These are phyloP conservation scores for Falcunculus frontatus DNA, from an alignment of 2,113 vertebrate species.

Conservation along the genomic window DNA sequence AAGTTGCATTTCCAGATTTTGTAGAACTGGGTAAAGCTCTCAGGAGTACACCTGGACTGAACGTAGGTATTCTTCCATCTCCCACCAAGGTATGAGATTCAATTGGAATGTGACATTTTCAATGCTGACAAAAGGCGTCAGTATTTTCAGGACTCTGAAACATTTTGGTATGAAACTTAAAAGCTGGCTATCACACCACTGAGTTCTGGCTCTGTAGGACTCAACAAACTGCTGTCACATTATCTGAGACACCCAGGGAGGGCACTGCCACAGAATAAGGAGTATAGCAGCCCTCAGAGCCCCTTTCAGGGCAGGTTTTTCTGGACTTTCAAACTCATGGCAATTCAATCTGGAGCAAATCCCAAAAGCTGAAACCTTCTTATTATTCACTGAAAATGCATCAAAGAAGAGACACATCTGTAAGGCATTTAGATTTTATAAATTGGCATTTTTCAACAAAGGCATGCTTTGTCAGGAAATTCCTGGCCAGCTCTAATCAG, in stretches of 20 bases:
- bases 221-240: neutral
- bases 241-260: neutral
- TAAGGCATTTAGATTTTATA: neutral
- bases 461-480: neutral
- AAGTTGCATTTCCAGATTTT: neutral
- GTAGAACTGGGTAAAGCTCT: neutral
- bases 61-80: neutral
- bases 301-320: neutral
- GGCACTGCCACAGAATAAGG: neutral
- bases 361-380: neutral
- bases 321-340: neutral
- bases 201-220: neutral
- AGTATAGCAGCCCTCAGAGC: neutral
- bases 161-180: neutral
- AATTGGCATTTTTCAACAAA: constrained; percentile 8
- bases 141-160: neutral
- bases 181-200: neutral
- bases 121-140: neutral
- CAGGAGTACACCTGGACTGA: neutral
- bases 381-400: neutral
- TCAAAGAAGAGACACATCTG: neutral
- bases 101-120: neutral
- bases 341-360: neutral
- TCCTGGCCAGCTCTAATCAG: neutral
- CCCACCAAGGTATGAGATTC: neutral